Evolutionary conservation across 2,888 invertebrate genomes (phyloP).

Genomic region (Myathropa florea): DNA sequence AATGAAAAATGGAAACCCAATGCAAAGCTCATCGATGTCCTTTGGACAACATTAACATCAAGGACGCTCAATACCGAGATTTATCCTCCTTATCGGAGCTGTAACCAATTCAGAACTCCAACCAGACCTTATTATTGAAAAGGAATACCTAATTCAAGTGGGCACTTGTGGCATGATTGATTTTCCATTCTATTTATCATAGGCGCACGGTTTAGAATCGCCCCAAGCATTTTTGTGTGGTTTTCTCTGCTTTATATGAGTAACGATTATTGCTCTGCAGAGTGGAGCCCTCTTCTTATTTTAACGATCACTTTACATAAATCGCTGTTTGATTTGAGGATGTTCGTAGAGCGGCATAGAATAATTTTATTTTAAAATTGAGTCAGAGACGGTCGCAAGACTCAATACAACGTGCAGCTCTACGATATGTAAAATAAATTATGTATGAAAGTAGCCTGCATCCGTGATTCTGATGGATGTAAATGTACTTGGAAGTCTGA

Average conservation of each 20-base stretch:
- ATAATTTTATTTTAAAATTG: not conserved
- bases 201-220: not conserved
- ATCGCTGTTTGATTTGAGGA: too few species aligned
- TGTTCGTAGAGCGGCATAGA: not conserved
- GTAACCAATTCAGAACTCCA: constrained; percentile 60
- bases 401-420: too few species aligned
- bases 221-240: not conserved
- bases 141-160: constrained; percentile 67
- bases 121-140: constrained; percentile 50
- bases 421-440: too few species aligned
- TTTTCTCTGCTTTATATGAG: not conserved
- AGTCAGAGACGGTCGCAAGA: not conserved
- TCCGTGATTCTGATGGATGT: too few species aligned
- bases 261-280: not conserved
- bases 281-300: not conserved
- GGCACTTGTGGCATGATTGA: constrained; percentile 62
- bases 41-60: constrained; percentile 18
- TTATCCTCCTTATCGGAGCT: constrained; percentile 50
- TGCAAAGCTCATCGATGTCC: constrained; percentile 18
- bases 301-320: not conserved
- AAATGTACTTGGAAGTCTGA: too few species aligned
- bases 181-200: constrained; percentile 59
- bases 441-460: too few species aligned
- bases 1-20: not conserved
- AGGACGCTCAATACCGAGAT: constrained; percentile 39